Evolutionary conservation across 2,888 invertebrate genomes (phyloP).

Genomic region (Lepidocyrtinus sp.): DNA sequence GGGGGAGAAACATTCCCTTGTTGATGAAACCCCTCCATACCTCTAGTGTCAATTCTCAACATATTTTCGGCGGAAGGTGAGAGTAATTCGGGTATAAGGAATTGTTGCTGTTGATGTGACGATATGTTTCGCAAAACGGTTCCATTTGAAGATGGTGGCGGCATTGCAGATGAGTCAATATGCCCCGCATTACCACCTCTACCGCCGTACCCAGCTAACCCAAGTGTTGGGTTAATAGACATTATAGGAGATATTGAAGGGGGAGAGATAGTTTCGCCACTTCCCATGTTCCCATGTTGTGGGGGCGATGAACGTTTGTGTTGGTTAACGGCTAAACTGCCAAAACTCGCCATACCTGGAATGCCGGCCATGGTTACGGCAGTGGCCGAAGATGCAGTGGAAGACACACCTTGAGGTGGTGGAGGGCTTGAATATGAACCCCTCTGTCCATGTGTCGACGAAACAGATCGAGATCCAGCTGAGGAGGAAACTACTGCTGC

Average conservation of each 20-base stretch:
- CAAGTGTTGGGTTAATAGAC: conserved; percentile 24
- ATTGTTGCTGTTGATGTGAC: not conserved
- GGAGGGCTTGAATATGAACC: conserved; percentile 30
- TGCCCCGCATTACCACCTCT: not conserved
- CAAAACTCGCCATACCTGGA: conserved; percentile 32
- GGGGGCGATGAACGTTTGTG: conserved; percentile 20
- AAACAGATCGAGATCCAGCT: conserved; percentile 25
- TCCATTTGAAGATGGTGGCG: conserved; percentile 42
- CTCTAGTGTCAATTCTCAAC: conserved; percentile 39
- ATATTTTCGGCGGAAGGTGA: conserved; percentile 14
- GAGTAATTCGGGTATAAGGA: conserved; percentile 33
- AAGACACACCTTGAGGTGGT: conserved; percentile 31
- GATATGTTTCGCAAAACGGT: conserved; percentile 23
- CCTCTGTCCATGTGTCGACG: conserved; percentile 18
- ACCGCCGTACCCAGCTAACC: conserved; percentile 19
- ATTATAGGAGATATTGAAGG: conserved; percentile 40
- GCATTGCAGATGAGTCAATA: conserved; percentile 34
- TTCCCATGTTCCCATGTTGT: not conserved
- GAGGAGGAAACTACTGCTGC: conserved; percentile 21
- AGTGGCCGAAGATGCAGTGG: conserved; percentile 1
- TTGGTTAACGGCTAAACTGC: conserved; percentile 6
- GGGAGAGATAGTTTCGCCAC: not conserved
- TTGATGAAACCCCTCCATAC: conserved; percentile 24
- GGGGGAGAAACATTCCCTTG: conserved; percentile 21
- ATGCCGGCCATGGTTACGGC: conserved; percentile 18